Conservation (phyloP, 1,140 invertebrate genomes). For the Chelonus insularis region DNA sequence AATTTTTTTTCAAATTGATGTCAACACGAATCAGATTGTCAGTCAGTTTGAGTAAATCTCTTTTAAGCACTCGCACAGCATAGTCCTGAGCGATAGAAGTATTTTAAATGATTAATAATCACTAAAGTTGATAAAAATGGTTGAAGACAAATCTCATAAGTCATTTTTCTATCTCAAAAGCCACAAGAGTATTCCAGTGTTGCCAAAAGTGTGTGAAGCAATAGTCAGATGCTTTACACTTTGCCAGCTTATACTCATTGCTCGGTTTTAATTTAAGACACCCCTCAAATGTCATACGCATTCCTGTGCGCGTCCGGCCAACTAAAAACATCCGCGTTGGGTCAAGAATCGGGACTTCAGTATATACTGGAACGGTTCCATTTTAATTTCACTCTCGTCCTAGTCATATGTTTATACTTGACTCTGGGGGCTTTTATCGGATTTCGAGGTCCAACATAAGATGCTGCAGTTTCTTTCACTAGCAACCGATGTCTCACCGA, state of each 20-base stretch:
- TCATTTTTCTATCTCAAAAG: no score
- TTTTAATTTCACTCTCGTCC: background rate
- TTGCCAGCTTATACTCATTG: slow-evolving; percentile 38
- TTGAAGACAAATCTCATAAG: no score
- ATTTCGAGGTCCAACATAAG: background rate
- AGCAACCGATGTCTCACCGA: slow-evolving; percentile 44
- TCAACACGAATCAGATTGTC: no score
- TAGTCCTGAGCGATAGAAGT: no score
- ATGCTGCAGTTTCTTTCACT: slow-evolving; percentile 22
- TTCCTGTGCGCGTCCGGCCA: slow-evolving; percentile 9
- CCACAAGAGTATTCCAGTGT: background rate
- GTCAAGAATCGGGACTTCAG: slow-evolving; percentile 13
- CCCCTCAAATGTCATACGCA: slow-evolving; percentile 32
- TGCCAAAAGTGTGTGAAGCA: slow-evolving; percentile 53
- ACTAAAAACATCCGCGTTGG: slow-evolving; percentile 19
- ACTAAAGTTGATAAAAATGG: no score
- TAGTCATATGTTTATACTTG: background rate
- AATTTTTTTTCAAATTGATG: no score
- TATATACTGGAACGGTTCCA: background rate
- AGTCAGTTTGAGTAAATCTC: no score
- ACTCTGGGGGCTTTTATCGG: no score
- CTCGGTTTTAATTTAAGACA: slow-evolving; percentile 55
- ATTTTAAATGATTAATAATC: no score
- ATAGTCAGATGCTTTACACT: slow-evolving; percentile 42
- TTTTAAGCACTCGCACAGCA: no score